Evolutionary conservation across 1,140 invertebrate species (phyloP), one percentile per base, ranked within the genome.

Genomic region (Phymorhynchus buccinoides): DNA sequence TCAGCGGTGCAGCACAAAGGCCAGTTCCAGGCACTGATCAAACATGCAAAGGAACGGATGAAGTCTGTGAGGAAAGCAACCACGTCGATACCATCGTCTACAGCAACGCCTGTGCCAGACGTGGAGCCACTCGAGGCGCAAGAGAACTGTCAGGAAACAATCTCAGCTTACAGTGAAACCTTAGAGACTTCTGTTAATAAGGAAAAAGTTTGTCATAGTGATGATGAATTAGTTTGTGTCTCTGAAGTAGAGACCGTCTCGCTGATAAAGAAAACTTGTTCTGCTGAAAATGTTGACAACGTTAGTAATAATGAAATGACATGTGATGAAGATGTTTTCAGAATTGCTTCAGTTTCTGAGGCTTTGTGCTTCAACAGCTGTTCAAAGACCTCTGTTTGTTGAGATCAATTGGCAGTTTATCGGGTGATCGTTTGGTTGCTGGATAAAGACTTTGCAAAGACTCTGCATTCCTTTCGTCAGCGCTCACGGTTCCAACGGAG

Each of bases 1-100:
- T 62, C 71, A 52, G 83, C 73, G 1, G 79, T 41, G 41, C 42
- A 56, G 3, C 86, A 86, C 39, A 84, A 86, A 39, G 68, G 32
- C n/a, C 83, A 86, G 79, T 86, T 86, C 68, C 71, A 79, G 18
- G 27, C 37, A 35, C 48, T 86, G 66, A 86, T 86, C 14, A 48
- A 81, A 18, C 56, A 86, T 39, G 80, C 86, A 16, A 86, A 35
- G 22, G 48, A 41, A 16, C 42, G 81, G 48, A 86, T 86, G 85
- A 71, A 9, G 18, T 75, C 73, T 75, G 73, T 37, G 30, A n/a
- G 30, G 37, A 35, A 75, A 75, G 9, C 35, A 14, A 32, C 68
- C 37, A 3, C 30, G 4, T 35, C 68, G 6, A 35, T 27, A 37
- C 37, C 68, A 71, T 7, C 73, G 9, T 41, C 73, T 37, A 32